A percentile compares a stretch with the other conserved stretches of the same genome.
These are phyloP conservation scores for Xanthorhoe spadicearia DNA, from an alignment of 2,888 invertebrate species.

Conservation along the genomic window DNA sequence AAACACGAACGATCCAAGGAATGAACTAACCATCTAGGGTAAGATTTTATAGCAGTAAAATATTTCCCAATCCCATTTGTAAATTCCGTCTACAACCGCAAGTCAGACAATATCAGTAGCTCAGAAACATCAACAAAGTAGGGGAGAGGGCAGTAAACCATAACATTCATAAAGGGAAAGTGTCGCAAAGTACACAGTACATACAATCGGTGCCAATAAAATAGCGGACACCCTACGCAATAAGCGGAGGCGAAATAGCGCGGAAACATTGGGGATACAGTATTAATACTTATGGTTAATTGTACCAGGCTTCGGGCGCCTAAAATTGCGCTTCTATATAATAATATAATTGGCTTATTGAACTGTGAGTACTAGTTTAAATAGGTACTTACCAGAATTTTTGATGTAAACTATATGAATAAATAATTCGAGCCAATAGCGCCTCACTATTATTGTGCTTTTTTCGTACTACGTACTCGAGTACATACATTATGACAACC, in stretches of 20 bases:
- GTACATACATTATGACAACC: no score
- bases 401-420: no score
- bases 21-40: conserved; percentile 8
- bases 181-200: conserved; percentile 72
- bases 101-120: conserved; percentile 30
- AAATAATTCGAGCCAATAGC: no score
- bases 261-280: conserved; percentile 81
- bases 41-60: conserved; percentile 25
- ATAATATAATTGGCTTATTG: conserved; percentile 10
- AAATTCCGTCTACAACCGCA: conserved; percentile 27
- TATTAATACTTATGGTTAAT: conserved; percentile 84
- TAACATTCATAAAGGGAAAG: conserved; percentile 80
- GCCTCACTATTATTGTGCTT: no score
- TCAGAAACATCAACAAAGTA: conserved; percentile 33
- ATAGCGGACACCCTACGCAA: conserved; percentile 77
- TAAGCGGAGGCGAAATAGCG: conserved; percentile 80
- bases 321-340: conserved; percentile 64
- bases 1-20: background rate
- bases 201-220: conserved; percentile 82
- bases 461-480: no score
- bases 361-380: conserved; percentile 27
- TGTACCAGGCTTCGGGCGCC: conserved; percentile 63
- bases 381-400: no score
- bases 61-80: conserved; percentile 47
- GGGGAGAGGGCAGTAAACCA: conserved; percentile 57